Evolutionary conservation across 2,888 invertebrate genomes (phyloP), one percentile per base, ranked within the genome.

Genomic region (Cerastoderma edule): DNA sequence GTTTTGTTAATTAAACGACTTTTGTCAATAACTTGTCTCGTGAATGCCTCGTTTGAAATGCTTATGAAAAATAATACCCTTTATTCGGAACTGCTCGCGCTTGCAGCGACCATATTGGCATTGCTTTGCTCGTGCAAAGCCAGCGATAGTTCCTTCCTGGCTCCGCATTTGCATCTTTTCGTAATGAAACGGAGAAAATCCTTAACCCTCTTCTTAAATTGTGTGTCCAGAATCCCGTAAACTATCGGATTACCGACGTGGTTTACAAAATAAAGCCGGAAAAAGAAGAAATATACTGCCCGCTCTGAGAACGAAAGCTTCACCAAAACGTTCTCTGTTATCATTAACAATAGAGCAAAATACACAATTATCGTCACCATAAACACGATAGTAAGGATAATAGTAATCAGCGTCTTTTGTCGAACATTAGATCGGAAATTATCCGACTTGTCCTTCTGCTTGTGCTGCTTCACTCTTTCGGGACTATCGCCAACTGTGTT

Each of bases 351-450:
- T 16, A 72, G 0, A 10, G 66, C 30, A 10, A 54, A 30, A 22
- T 72, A 72, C 22, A 65, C 0, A 35, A 72, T 32, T 0, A 56
- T 56, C 2, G 65, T 72, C n/a, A 66, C 32, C 16, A 72, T 30
- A 35, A 72, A 65, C 3, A 72, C 53, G 1, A 27, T 19, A 10
- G 53, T 64, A 1, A 71, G 30, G 13, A 64, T 30, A 6, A 66
- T 27, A 35, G 56, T 65, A n/a, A 72, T 72, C 46, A 65, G 19
- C 19, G 65, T 72, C 22, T 72, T 72, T 8, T 56, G 24, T 46
- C 66, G 24, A n/a, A 56, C 46, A 13, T 33, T 60, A 16, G 32
- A 28, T 13, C 24, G 50, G 24, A 50, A 22, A 22, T n/a, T n/a
- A n/a, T n/a, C n/a, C n/a, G n/a, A n/a, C n/a, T n/a, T n/a, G n/a